Evolutionary conservation across 2,797 vertebrate species (phyloP).

Genomic region (Arctocebus calabarensis): DNA sequence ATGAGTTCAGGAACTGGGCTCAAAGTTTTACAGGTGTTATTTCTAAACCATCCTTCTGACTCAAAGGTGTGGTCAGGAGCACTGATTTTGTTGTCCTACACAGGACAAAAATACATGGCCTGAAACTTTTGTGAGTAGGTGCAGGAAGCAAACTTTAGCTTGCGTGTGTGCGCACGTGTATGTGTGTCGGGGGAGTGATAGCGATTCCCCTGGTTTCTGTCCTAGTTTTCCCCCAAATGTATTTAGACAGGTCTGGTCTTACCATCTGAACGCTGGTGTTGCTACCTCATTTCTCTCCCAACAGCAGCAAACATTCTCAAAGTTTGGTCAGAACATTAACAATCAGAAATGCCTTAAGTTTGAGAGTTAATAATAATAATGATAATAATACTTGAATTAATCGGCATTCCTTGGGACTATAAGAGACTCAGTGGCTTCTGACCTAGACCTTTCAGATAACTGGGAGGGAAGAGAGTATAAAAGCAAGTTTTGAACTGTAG

Average conservation of each 20-base stretch:
- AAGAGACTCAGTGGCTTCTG: neutral
- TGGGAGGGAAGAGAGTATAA: too few species aligned
- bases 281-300: neutral
- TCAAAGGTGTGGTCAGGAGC: neutral
- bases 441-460: neutral
- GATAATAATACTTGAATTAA: neutral
- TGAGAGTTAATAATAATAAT: neutral
- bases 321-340: neutral
- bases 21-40: neutral
- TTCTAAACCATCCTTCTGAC: neutral
- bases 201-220: neutral
- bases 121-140: neutral
- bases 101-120: neutral
- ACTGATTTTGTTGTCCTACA: neutral
- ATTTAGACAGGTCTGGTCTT: neutral
- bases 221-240: neutral
- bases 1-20: neutral
- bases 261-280: neutral
- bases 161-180: neutral
- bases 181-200: neutral
- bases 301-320: neutral
- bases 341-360: neutral
- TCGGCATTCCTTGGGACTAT: neutral
- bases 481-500: neutral
- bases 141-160: neutral